Evolutionary conservation across 2,113 vertebrate genomes (phyloP), one percentile per base, ranked within the genome.

Genomic region (Potamarius usumacintae): DNA sequence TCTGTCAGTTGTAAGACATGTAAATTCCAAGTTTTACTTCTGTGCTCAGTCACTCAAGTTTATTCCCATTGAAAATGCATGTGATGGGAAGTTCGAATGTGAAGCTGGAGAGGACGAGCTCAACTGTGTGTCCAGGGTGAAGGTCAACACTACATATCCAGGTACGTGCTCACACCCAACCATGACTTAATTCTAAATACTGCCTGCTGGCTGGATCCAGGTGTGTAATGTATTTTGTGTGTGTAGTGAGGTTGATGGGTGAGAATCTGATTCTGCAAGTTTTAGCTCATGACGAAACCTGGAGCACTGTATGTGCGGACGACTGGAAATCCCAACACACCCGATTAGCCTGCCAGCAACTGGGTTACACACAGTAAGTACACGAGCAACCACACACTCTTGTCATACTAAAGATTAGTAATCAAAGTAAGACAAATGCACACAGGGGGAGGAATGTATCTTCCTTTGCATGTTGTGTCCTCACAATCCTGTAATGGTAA

Each of bases 341-440:
- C 0, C 93, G 91, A 72, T 92, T 88, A 2, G 93, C 94, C 82
- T 97, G 96, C 0, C 84, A 91, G 53, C 92, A 96, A 69, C 95
- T 97, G 93, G 96, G 96, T 84, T 97, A 95, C 69, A 50, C 88
- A 79, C 96, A 94, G 96, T 97, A 62, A 89, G 90, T 57, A 34
- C 42, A 48, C 30, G 50, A 17, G 4, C 80, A 69, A 34, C 1
- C 42, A 10, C 22, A 71, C 18, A 30, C 7, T 20, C 25, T 15
- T 12, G 12, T n/a, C 18, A 50, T 22, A 48, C 18, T 48, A 72
- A 72, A 72, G 67, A 4, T 65, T 63, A 15, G 57, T 15, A 17
- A 63, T 63, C 62, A 22, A 63, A 27, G 14, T 71, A 2, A 4
- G 10, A 22, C 18, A 48, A 48, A 48, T 48, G 1, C 7, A 42